These are phyloP conservation scores for Suillia variegata DNA, from an alignment of 2,888 invertebrate species.

Conservation along the genomic window DNA sequence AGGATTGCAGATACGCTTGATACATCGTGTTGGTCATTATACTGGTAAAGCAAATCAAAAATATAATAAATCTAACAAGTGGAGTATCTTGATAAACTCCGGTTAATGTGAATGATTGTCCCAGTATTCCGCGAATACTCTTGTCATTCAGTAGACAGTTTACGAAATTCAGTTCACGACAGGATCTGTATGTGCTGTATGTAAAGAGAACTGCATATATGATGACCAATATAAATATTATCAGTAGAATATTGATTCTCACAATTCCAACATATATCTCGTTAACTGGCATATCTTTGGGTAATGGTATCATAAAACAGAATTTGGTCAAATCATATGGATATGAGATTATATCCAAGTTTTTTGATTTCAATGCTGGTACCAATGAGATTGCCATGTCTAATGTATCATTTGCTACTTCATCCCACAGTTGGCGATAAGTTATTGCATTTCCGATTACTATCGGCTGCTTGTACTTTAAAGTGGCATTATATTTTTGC, in stretches of 20 bases:
- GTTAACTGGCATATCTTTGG: slow-evolving; percentile 23
- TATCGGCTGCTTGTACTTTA: slow-evolving; percentile 10
- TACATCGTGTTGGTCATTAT: slow-evolving; percentile 37
- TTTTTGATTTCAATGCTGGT: not conserved
- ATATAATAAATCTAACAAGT: not conserved
- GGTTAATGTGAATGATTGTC: slow-evolving; percentile 33
- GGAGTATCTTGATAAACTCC: not conserved
- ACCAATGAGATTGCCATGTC: slow-evolving; percentile 28
- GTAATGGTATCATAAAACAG: slow-evolving; percentile 39
- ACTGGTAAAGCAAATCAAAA: not conserved
- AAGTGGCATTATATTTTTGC: slow-evolving; percentile 33
- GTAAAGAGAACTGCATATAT: slow-evolving; percentile 33
- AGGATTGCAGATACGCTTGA: slow-evolving; percentile 33
- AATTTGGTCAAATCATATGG: slow-evolving; percentile 28
- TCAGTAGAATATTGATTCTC: slow-evolving; percentile 17
- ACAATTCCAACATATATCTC: slow-evolving; percentile 31
- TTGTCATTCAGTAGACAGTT: slow-evolving; percentile 38
- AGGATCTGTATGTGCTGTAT: slow-evolving; percentile 28
- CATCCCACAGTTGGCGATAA: not conserved
- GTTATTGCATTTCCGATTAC: not conserved
- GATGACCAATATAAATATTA: slow-evolving; percentile 21
- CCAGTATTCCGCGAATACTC: slow-evolving; percentile 39
- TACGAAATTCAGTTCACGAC: slow-evolving; percentile 24
- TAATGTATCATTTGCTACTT: slow-evolving; percentile 4
- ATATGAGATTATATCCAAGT: slow-evolving; percentile 24